Conservation (phyloP, 37 sponge, comb jelly and placozoan species). For the Diacarnus erythraeanus region DNA sequence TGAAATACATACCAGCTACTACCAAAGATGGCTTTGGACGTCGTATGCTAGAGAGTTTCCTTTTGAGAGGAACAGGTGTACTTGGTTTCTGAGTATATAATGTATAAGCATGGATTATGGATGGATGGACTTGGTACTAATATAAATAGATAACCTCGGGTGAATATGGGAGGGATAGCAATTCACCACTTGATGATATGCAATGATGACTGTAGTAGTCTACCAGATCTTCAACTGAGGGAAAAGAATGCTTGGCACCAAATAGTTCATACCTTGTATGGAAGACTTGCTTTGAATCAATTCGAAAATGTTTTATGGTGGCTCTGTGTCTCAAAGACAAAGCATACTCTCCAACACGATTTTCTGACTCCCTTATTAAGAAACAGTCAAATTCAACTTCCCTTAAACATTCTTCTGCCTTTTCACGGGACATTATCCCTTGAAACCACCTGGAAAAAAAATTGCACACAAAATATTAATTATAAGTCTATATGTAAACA, state of each 20-base stretch:
- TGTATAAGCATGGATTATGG: neutral
- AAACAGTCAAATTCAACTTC: slow-evolving; percentile 11
- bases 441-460: slow-evolving; percentile 28
- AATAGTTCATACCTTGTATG: slow-evolving; percentile 23
- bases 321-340: slow-evolving; percentile 28
- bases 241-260: slow-evolving; percentile 29
- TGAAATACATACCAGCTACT: neutral
- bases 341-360: slow-evolving; percentile 18
- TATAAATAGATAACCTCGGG: slow-evolving; percentile 6
- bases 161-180: slow-evolving; percentile 17
- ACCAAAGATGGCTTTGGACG: neutral
- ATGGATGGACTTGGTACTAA: neutral
- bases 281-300: slow-evolving; percentile 14
- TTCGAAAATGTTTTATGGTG: slow-evolving; percentile 39
- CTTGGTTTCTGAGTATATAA: neutral
- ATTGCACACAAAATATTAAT: neutral
- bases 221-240: slow-evolving; percentile 12
- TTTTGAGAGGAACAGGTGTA: slow-evolving; percentile 29
- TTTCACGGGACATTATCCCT: slow-evolving; percentile 23
- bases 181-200: slow-evolving; percentile 33
- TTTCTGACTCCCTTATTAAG: slow-evolving; percentile 23
- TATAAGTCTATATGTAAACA: neutral
- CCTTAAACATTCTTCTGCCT: slow-evolving; percentile 22
- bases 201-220: slow-evolving; percentile 43
- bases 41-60: slow-evolving; percentile 13